Base-by-base conservation (phyloP, 2,888 invertebrate species). In the Oscheius sp. region DNA sequence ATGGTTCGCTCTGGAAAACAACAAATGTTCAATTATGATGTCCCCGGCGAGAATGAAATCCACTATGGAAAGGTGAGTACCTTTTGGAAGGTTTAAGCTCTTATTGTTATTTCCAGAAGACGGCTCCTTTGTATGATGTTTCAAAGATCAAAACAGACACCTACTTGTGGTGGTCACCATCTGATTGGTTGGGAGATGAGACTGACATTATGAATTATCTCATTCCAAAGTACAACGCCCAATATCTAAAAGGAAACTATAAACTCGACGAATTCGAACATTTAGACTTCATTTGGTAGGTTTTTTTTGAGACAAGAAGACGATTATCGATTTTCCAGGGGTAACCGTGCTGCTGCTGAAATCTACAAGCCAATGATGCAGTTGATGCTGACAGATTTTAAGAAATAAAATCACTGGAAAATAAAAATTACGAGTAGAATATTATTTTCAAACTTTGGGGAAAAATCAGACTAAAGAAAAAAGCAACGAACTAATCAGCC, bases 221-320 rank as follows among this genome's bases (percentile, higher is more conserved):
- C 10, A n/a, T 69, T 3, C 48, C 63, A 12, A 31, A 50, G n/a
- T 27, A 48, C 15, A 10, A 27, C n/a, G n/a, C 10, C 1, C 2
- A 31, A 1, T 10, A 10, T 10, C 34, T 55, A 20, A 55, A 55
- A 33, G 34, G 55, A 55, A 12, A 34, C 10, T 17, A n/a, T 37
- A 29, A 17, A 37, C 10, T 55, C n/a, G 55, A 64, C 10, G 75
- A 70, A 3, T 80, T 70, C 69, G 79, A 80, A 50, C 80, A 80
- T 63, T 73, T 83, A 27, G 80, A 80, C 53, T 80, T 78, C 50
- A 75, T 76, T 15, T 80, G 80, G 80, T n/a, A n/a, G n/a, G n/a
- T n/a, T n/a, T n/a, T n/a, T n/a, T n/a, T n/a, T n/a, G n/a, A n/a
- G n/a, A n/a, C n/a, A n/a, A n/a, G n/a, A n/a, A n/a, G n/a, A n/a